Percentiles rank a stretch among this genome's conserved stretches.
phyloP scores from a whole-genome alignment of 2,888 invertebrate species.

The Scaeva pyrastri region DNA sequence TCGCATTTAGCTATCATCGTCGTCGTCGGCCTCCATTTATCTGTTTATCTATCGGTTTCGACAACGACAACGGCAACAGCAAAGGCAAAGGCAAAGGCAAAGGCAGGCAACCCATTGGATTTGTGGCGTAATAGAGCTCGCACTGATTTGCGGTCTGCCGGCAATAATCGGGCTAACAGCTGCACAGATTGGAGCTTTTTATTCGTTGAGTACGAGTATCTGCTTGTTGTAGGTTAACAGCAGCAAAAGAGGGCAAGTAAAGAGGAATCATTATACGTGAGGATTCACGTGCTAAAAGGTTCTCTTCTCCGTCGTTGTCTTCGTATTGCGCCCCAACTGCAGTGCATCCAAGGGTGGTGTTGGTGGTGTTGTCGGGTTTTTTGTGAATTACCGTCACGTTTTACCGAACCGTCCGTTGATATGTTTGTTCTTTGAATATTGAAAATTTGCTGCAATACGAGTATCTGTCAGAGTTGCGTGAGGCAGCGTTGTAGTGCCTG shows the following conservation, averaged over 20 bases:
- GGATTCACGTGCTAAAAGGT: constrained; percentile 65
- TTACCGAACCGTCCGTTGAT: constrained; percentile 57
- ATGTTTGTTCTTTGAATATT: constrained; percentile 68
- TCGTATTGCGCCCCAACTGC: not conserved
- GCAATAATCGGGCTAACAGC: constrained; percentile 58
- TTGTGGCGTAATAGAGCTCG: constrained; percentile 54
- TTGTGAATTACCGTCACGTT: constrained; percentile 66
- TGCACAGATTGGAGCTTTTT: constrained; percentile 51
- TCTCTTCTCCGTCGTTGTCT: not conserved
- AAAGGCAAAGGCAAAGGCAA: not conserved
- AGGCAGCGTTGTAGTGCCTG: constrained; percentile 42
- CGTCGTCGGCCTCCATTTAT: constrained; percentile 43
- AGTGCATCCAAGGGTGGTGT: constrained; percentile 20
- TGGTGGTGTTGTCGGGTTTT: constrained; percentile 10
- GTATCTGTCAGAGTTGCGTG: constrained; percentile 8
- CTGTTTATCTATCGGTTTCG: constrained; percentile 55
- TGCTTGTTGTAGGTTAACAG: constrained; percentile 27
- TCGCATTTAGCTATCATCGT: constrained; percentile 52
- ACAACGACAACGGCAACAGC: too few relatives aligned
- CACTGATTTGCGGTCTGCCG: constrained; percentile 64
- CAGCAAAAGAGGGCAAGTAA: constrained; percentile 3
- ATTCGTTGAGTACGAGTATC: not conserved
- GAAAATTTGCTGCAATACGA: constrained; percentile 51
- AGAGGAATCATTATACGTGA: constrained; percentile 40
- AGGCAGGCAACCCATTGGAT: constrained; percentile 45